Conservation (phyloP, 2,113 vertebrate genomes). For the Lichenostomus cassidix region DNA sequence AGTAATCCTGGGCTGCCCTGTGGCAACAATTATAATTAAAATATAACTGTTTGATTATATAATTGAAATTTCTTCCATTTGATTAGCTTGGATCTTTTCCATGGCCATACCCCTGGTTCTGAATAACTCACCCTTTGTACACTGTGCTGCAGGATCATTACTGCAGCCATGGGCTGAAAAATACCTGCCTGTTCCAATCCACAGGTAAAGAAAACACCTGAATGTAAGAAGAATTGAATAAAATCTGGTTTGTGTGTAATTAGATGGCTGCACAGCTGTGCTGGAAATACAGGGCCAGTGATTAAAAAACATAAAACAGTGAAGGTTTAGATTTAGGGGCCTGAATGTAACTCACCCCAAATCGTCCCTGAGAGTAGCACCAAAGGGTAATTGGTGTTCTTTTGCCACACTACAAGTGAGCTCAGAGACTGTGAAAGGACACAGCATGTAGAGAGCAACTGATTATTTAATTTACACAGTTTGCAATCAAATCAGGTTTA, state of each 20-base stretch:
- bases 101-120: not conserved
- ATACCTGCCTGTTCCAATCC: not conserved
- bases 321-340: not conserved
- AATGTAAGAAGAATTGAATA: not conserved
- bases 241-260: not conserved
- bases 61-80: slow-evolving; percentile 55
- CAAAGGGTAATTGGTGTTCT: not conserved
- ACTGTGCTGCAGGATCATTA: not conserved
- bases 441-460: not conserved
- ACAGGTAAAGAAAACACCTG: slow-evolving; percentile 8
- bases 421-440: not conserved
- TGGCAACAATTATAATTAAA: slow-evolving; percentile 63
- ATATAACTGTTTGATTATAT: slow-evolving; percentile 61
- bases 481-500: slow-evolving; percentile 15
- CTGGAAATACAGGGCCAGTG: not conserved
- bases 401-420: not conserved
- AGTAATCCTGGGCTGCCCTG: slow-evolving; percentile 31
- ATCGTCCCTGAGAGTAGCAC: not conserved
- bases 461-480: slow-evolving; percentile 41
- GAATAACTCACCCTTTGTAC: not conserved
- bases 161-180: not conserved
- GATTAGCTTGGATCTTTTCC: slow-evolving; percentile 54
- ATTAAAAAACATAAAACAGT: not conserved
- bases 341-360: not conserved
- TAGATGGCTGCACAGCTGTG: not conserved